Evolutionary conservation across 2,888 invertebrate genomes (phyloP).

Genomic region (Trichogramma evanescens): DNA sequence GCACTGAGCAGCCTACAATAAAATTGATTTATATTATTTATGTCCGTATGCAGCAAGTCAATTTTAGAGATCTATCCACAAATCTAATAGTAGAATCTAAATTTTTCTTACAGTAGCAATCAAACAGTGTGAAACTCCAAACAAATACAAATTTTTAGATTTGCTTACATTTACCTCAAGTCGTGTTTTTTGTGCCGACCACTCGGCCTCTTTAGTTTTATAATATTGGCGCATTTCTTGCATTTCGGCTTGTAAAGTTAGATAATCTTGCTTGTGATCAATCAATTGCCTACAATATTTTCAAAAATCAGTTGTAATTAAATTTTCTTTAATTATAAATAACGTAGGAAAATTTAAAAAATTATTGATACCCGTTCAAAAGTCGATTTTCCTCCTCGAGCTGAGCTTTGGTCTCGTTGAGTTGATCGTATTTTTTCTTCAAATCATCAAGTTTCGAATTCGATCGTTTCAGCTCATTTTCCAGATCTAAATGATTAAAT

Average conservation of each 20-base stretch:
- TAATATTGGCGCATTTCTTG: conserved; percentile 59
- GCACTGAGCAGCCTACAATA: conserved; percentile 1
- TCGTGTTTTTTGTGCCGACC: conserved; percentile 66
- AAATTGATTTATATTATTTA: background rate
- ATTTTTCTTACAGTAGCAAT: background rate
- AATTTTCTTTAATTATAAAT: conserved; percentile 2
- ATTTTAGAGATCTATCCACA: too few relatives aligned
- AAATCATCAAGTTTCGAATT: conserved; percentile 72
- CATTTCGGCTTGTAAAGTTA: conserved; percentile 57
- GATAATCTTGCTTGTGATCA: conserved; percentile 58
- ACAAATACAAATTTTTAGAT: background rate
- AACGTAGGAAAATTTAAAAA: background rate
- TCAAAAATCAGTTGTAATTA: background rate
- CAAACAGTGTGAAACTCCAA: conserved; percentile 7
- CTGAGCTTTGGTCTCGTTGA: conserved; percentile 78
- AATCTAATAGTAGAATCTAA: too few relatives aligned
- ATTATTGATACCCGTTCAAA: conserved; percentile 57
- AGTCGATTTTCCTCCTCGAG: conserved; percentile 76
- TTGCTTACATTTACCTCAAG: conserved; percentile 53
- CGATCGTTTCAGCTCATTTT: conserved; percentile 60
- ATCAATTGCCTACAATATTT: conserved; percentile 53
- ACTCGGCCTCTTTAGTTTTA: conserved; percentile 60
- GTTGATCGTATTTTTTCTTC: conserved; percentile 72
- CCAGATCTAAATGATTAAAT: conserved; percentile 51
- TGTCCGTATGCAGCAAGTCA: too few relatives aligned